Conservation (phyloP, 2,113 vertebrate species). For the Anthoscopus minutus region DNA sequence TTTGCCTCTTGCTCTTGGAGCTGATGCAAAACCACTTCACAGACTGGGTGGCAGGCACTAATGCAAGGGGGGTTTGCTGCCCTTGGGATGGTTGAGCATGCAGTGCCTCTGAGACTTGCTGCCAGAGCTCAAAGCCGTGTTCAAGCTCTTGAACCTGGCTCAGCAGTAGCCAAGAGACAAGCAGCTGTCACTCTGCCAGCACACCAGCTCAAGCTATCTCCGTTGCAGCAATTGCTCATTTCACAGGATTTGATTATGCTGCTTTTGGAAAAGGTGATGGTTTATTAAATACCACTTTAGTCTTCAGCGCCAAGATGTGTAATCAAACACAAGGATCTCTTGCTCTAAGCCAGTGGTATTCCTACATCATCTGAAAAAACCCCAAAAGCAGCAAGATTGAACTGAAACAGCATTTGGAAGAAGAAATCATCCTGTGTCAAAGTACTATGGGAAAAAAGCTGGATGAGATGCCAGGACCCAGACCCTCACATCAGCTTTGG, state of each 20-base stretch:
- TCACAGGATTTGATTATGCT: constrained; percentile 8
- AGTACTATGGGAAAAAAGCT: not conserved
- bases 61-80: not conserved
- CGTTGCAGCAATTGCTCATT: not conserved
- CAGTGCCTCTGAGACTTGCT: not conserved
- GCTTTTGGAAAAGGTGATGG: constrained; percentile 36
- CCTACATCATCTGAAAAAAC: not conserved
- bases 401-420: not conserved
- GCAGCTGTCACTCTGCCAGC: not conserved
- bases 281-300: constrained; percentile 44
- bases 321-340: not conserved
- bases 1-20: constrained; percentile 30
- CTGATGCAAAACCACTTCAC: constrained; percentile 20
- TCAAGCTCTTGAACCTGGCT: constrained; percentile 1
- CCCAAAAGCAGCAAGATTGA: not conserved
- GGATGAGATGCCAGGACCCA: not conserved
- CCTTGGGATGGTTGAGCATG: not conserved
- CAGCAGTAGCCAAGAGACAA: not conserved
- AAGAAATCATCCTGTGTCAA: not conserved
- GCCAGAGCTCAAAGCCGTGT: not conserved
- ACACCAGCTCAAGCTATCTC: not conserved
- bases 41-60: constrained; percentile 31
- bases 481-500: not conserved
- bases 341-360: not conserved
- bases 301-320: not conserved